These are phyloP conservation scores for Heliconius eleuchia DNA, from an alignment of 1,140 invertebrate genomes.

Conservation along the genomic window DNA sequence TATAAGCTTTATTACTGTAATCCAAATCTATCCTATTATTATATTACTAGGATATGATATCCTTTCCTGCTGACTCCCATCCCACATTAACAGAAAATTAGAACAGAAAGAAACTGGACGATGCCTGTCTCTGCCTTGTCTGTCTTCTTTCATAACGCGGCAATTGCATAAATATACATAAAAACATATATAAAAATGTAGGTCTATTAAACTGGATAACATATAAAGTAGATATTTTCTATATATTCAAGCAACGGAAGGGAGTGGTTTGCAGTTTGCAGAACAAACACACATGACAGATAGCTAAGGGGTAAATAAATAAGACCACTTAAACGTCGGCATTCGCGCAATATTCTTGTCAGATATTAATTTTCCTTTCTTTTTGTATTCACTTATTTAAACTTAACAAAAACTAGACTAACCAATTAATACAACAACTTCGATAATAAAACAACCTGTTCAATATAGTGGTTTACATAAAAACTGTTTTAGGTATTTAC, in stretches of 20 bases:
- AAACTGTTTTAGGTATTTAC: background rate
- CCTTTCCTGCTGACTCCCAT: too few relatives aligned
- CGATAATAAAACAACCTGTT: background rate
- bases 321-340: constrained; percentile 18
- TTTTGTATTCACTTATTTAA: background rate
- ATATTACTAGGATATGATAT: too few relatives aligned
- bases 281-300: constrained; percentile 43
- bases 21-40: too few relatives aligned
- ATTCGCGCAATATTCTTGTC: background rate
- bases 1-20: too few relatives aligned
- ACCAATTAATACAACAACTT: background rate
- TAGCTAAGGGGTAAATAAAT: constrained; percentile 32
- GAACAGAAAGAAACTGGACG: too few relatives aligned
- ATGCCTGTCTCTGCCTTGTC: too few relatives aligned
- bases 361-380: background rate
- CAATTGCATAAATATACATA: too few relatives aligned
- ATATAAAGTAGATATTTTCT: background rate
- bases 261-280: constrained; percentile 46
- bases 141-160: too few relatives aligned
- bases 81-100: too few relatives aligned
- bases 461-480: background rate
- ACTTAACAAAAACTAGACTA: background rate
- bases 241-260: constrained; percentile 28
- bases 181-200: background rate
- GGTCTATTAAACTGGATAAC: background rate